Percentiles rank a stretch among this genome's conserved stretches.
Conservation (phyloP, 2,888 invertebrate species). For the Tortricodes alternella region DNA sequence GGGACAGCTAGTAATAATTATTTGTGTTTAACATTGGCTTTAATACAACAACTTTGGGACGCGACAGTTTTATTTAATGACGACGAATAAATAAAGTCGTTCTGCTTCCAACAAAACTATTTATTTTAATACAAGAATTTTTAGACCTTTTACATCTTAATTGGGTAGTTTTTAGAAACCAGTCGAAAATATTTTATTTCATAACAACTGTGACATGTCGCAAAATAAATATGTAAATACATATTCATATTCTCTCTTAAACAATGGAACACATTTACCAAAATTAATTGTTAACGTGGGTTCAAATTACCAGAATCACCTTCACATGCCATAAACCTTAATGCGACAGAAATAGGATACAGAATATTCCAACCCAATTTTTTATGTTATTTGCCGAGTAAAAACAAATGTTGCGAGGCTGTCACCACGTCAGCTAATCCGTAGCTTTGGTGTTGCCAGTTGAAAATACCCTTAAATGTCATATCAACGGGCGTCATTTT, state of each 20-base stretch:
- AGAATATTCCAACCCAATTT: neutral
- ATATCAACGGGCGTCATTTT: conserved; percentile 36
- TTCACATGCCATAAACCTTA: neutral
- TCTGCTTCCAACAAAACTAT: too few species aligned
- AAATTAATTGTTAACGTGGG: conserved; percentile 10
- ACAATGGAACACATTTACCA: conserved; percentile 4
- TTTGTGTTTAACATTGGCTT: too few species aligned
- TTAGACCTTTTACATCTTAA: too few species aligned
- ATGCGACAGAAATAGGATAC: neutral
- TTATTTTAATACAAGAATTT: too few species aligned
- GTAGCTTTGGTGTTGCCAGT: conserved; percentile 45
- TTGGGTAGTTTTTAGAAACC: too few species aligned
- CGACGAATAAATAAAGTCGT: too few species aligned
- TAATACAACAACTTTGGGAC: too few species aligned
- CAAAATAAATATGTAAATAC: neutral
- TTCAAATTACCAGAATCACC: neutral
- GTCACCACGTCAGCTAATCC: conserved; percentile 51
- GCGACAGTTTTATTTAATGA: too few species aligned
- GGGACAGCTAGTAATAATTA: too few species aligned
- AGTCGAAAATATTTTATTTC: too few species aligned
- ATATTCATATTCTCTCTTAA: neutral
- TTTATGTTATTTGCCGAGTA: conserved; percentile 15
- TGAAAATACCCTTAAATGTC: conserved; percentile 37
- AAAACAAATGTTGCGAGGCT: conserved; percentile 47
- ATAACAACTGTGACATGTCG: neutral